A percentile compares a stretch with the other conserved stretches of the same genome.
Evolutionary conservation across 2,113 vertebrate genomes (phyloP).

Genomic region (Miniopterus natalensis): DNA sequence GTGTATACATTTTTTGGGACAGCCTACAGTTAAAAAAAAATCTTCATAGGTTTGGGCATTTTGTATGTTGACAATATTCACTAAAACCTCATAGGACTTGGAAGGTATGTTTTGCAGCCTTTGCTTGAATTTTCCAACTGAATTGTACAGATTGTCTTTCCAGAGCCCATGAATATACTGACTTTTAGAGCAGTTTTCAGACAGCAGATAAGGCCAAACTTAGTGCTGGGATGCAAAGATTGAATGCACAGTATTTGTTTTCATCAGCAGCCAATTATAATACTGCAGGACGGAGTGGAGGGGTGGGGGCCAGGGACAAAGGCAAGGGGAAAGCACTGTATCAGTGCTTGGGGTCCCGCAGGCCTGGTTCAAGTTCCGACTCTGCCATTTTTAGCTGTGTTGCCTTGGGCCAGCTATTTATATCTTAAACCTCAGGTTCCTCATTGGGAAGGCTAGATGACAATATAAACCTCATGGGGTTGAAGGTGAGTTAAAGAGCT

Average conservation of each 20-base stretch:
- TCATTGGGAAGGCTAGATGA: background rate
- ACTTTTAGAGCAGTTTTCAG: background rate
- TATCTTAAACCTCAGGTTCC: background rate
- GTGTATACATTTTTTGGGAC: too few relatives aligned
- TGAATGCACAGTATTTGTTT: background rate
- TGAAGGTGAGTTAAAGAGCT: background rate
- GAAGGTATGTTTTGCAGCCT: background rate
- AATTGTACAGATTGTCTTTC: background rate
- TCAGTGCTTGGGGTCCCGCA: too few relatives aligned
- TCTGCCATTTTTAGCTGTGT: background rate
- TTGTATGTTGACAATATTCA: background rate
- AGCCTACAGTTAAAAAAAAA: too few relatives aligned
- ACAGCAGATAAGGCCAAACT: background rate
- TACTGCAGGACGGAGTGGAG: background rate
- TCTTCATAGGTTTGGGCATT: too few relatives aligned
- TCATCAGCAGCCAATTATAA: background rate
- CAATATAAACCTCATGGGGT: background rate
- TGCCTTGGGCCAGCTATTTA: background rate
- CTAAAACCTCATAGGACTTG: background rate
- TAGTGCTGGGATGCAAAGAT: background rate
- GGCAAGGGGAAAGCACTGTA: background rate
- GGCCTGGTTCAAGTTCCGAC: background rate
- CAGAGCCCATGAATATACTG: background rate
- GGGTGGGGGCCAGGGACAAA: background rate
- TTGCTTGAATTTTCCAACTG: background rate